Base-by-base conservation (phyloP, 2,888 invertebrate genomes). In the Pterostichus niger region DNA sequence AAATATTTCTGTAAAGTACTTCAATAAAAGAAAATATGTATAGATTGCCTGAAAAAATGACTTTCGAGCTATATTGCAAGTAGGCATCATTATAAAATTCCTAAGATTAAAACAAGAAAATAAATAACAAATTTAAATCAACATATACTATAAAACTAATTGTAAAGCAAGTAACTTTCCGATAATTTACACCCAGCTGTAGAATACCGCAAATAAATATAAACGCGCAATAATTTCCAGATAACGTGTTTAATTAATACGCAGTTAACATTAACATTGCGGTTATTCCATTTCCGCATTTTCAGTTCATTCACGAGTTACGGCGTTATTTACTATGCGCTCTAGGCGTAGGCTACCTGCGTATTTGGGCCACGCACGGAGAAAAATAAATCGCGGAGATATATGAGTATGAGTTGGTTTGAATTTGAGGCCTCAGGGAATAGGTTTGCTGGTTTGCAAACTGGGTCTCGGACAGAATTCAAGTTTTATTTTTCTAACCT, bases 391-490 rank as follows among this genome's bases (percentile, higher is more conserved):
- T 64, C 35, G 35, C 35, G 13, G 64, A 31, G 64, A 64, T 64
- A 64, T 64, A 64, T 64, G 64, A 64, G 35, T n/a, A 31, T 13
- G 31, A 59, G 40, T 40, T 35, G 64, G 13, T 40, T 40, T 40
- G 40, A 40, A 40, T 40, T 40, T 40, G 40, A 35, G n/a, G 33
- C 64, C 64, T 31, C 31, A 13, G 64, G 64, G 64, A 33, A 64
- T 64, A 64, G 64, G 64, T 64, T 64, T 33, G 64, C 35, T 31
- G 64, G 64, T 35, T 35, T 33, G 64, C 64, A 31, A 64, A 33
- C 64, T 64, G 64, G 64, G 64, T 64, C 64, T 64, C 64, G 64
- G 64, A 64, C 64, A 64, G 11, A 59, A 31, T 49, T 59, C 59
- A 31, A 31, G 24, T 31, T 31, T 31, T 11, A 31, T 10, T n/a